Percentiles rank a stretch among this genome's conserved stretches.
These are phyloP conservation scores for Oscheius sp. DNA, from an alignment of 2,888 invertebrate genomes.

Conservation along the genomic window DNA sequence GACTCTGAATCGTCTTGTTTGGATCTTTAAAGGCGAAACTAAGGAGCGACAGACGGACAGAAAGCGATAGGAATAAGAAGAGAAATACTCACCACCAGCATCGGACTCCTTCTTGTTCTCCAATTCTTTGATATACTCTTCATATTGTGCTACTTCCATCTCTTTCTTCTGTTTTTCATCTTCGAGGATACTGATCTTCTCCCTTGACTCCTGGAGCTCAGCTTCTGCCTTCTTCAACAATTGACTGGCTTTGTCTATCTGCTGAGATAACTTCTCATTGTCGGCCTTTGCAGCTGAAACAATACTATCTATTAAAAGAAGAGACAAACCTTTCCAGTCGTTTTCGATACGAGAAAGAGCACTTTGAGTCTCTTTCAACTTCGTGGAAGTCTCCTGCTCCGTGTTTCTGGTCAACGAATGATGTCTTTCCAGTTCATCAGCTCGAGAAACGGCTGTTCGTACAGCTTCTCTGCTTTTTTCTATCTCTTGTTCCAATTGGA, in stretches of 20 bases:
- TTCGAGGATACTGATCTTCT: neutral
- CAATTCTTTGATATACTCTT: neutral
- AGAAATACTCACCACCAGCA: slow-evolving; percentile 7
- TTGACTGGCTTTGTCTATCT: neutral
- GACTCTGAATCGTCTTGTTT: slow-evolving; percentile 34
- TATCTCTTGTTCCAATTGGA: neutral
- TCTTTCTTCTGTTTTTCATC: slow-evolving; percentile 16
- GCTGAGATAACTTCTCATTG: neutral
- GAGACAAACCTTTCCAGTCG: slow-evolving; percentile 4
- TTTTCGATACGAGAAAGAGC: slow-evolving; percentile 20
- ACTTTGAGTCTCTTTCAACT: slow-evolving; percentile 4
- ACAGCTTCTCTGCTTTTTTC: slow-evolving; percentile 24
- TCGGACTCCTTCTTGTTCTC: slow-evolving; percentile 19
- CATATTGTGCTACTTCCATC: neutral
- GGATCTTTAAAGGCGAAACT: no score
- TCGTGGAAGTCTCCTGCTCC: neutral
- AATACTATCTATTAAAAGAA: neutral
- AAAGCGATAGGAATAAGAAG: neutral
- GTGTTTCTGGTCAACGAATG: neutral
- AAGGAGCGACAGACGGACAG: neutral
- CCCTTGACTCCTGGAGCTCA: slow-evolving; percentile 16
- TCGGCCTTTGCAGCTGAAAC: neutral
- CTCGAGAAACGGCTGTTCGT: neutral
- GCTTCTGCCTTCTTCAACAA: slow-evolving; percentile 12
- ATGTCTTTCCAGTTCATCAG: slow-evolving; percentile 8